Evolutionary conservation across 1,140 invertebrate genomes (phyloP).

Genomic region (Hetaerina americana): DNA sequence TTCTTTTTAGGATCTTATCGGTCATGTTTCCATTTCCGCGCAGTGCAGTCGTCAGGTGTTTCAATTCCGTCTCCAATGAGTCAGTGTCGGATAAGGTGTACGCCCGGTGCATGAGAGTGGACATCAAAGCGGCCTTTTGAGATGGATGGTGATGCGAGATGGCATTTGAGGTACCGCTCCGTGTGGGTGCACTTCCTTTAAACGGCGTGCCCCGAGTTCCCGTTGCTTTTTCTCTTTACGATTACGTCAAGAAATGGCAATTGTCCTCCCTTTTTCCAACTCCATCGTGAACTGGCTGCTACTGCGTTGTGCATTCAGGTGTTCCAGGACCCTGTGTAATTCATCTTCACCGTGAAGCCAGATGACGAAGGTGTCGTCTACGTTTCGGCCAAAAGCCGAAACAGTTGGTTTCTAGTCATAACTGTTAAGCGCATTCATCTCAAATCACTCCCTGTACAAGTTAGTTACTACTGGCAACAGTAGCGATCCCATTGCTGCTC

Average conservation of each 20-base stretch:
- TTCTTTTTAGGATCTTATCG: background rate
- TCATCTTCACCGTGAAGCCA: background rate
- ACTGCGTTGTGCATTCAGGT: background rate
- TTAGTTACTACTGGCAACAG: conserved; percentile 11
- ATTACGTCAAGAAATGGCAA: background rate
- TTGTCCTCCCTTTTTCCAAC: background rate
- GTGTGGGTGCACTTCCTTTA: background rate
- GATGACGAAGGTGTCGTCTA: background rate
- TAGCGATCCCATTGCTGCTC: conserved; percentile 13
- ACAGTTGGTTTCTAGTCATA: background rate
- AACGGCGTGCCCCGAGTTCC: background rate
- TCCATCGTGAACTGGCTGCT: background rate
- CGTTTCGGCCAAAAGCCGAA: background rate
- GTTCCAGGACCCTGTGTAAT: background rate
- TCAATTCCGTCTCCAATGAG: background rate
- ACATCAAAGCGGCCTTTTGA: too few species aligned
- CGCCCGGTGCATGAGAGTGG: background rate
- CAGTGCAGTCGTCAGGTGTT: background rate
- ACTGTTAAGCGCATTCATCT: conserved; percentile 1
- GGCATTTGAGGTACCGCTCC: background rate
- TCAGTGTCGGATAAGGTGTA: background rate
- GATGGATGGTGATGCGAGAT: background rate
- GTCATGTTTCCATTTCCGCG: background rate
- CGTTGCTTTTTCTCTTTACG: background rate
- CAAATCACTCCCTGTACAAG: conserved; percentile 13